Evolutionary conservation across 2,113 vertebrate species (phyloP).

Genomic region (Albula goreensis): DNA sequence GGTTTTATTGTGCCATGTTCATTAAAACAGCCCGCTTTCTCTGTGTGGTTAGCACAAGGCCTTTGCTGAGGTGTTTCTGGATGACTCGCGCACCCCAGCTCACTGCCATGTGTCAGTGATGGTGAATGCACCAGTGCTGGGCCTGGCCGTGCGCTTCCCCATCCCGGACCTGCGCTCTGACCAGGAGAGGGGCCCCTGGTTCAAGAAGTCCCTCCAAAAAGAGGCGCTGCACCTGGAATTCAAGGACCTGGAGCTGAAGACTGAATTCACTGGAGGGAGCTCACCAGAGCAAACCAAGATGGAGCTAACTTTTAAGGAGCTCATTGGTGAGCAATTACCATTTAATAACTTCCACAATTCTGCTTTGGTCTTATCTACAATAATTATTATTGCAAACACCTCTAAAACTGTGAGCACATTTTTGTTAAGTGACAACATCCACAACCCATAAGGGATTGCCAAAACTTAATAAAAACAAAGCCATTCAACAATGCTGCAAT

Average conservation of each 20-base stretch:
- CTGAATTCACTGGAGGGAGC: constrained; percentile 83
- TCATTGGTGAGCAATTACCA: constrained; percentile 74
- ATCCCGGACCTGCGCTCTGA: constrained; percentile 96
- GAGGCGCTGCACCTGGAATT: constrained; percentile 86
- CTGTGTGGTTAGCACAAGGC: constrained; percentile 83
- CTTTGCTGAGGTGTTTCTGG: constrained; percentile 95
- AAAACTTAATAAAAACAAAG: no score
- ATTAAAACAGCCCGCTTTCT: background rate
- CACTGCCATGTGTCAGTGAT: constrained; percentile 83
- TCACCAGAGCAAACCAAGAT: constrained; percentile 88
- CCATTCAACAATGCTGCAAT: no score
- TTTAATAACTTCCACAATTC: background rate
- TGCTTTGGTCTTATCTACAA: background rate
- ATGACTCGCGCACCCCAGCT: constrained; percentile 84
- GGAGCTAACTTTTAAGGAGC: constrained; percentile 90
- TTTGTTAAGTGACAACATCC: background rate
- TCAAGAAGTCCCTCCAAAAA: constrained; percentile 95
- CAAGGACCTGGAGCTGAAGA: constrained; percentile 87
- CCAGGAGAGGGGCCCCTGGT: constrained; percentile 96
- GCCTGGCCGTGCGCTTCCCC: constrained; percentile 87
- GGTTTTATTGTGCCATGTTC: background rate
- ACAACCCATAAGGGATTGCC: no score
- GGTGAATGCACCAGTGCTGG: constrained; percentile 78
- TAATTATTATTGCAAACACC: background rate
- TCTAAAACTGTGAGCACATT: background rate